A percentile compares a stretch with the other conserved stretches of the same genome.
Evolutionary conservation across 2,888 invertebrate genomes (phyloP).

Genomic region (Erebia palarica): DNA sequence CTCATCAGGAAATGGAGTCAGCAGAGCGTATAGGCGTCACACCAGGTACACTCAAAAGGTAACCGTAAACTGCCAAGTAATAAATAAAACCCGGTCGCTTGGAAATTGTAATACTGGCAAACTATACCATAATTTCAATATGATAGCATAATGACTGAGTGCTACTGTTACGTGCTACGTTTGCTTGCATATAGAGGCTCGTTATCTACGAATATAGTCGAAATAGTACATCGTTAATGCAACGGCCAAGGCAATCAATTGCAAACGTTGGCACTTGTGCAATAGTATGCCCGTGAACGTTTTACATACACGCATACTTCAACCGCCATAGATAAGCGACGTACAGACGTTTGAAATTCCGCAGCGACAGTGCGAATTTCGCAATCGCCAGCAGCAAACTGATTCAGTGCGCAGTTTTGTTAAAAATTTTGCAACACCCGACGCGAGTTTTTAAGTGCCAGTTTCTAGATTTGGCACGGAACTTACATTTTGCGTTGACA

Average conservation of each 20-base stretch:
- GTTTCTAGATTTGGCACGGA: slow-evolving; percentile 25
- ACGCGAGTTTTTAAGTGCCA: slow-evolving; percentile 13
- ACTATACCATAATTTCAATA: slow-evolving; percentile 20
- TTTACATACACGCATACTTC: slow-evolving; percentile 51
- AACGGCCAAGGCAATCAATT: slow-evolving; percentile 34
- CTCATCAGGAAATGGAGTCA: slow-evolving; percentile 42
- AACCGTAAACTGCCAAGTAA: slow-evolving; percentile 39
- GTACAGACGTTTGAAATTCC: slow-evolving; percentile 42
- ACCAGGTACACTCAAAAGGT: slow-evolving; percentile 41
- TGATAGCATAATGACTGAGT: slow-evolving; percentile 8
- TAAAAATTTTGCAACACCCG: slow-evolving; percentile 12
- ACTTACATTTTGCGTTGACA: slow-evolving; percentile 29
- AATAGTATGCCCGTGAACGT: slow-evolving; percentile 56
- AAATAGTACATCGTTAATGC: slow-evolving; percentile 26
- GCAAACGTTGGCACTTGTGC: slow-evolving; percentile 40
- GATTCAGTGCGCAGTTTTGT: slow-evolving; percentile 24
- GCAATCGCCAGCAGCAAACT: slow-evolving; percentile 33
- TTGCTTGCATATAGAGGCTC: slow-evolving; percentile 10
- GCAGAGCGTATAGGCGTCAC: slow-evolving; percentile 44
- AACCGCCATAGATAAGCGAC: slow-evolving; percentile 35
- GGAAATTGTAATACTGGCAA: background rate
- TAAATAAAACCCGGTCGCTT: slow-evolving; percentile 28
- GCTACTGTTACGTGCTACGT: background rate
- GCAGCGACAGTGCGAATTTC: slow-evolving; percentile 42
- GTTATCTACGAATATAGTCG: slow-evolving; percentile 24